A percentile compares a stretch with the other conserved stretches of the same genome.
These are phyloP conservation scores for Trematomus bernacchii DNA, from an alignment of 2,797 vertebrate species.

Conservation along the genomic window DNA sequence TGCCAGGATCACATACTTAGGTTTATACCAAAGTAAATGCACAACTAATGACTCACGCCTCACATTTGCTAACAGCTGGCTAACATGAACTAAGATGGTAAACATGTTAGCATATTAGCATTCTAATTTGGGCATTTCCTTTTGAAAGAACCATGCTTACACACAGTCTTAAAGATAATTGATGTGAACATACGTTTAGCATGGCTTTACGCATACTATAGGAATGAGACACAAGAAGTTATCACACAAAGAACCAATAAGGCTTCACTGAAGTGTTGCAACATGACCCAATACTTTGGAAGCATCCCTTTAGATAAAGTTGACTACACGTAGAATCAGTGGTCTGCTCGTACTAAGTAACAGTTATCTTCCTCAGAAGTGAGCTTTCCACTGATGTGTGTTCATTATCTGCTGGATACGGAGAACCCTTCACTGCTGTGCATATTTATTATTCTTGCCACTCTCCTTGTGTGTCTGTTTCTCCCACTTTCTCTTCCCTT, in stretches of 20 bases:
- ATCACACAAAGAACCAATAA: background rate
- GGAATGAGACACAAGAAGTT: background rate
- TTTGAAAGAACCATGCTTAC: background rate
- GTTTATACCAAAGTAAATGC: background rate
- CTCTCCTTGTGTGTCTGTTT: constrained; percentile 27
- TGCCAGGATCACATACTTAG: background rate
- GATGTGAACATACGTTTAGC: background rate
- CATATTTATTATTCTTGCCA: constrained; percentile 56
- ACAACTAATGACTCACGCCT: background rate
- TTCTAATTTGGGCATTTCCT: background rate
- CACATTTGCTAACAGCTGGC: background rate
- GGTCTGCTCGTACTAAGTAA: constrained; percentile 23
- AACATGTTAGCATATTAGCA: too few relatives aligned
- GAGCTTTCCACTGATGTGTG: constrained; percentile 40
- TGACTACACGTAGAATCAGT: background rate
- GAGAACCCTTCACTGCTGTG: constrained; percentile 23
- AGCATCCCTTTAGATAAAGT: constrained; percentile 17
- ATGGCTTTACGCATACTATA: background rate
- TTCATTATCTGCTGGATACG: constrained; percentile 48
- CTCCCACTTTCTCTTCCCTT: constrained; percentile 47
- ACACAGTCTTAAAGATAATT: background rate
- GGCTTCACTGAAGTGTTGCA: background rate
- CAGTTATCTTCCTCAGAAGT: constrained; percentile 36
- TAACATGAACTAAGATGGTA: background rate
- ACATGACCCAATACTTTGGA: background rate